Conservation (phyloP, 2,113 vertebrate species). For the Leiothrix lutea region DNA sequence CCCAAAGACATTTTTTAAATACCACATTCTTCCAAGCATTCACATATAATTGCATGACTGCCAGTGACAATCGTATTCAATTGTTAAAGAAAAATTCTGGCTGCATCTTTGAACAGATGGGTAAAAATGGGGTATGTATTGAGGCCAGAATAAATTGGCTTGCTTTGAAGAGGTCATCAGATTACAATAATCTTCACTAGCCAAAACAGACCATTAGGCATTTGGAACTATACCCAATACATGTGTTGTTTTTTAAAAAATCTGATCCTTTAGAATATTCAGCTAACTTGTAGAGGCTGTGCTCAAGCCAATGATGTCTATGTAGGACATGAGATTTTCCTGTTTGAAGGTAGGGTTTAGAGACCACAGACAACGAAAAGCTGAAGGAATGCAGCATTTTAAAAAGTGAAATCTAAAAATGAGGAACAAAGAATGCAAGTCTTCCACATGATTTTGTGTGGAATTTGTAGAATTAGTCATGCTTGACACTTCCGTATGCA, state of each 20-base stretch:
- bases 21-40: background rate
- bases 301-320: background rate
- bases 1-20: constrained; percentile 48
- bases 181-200: constrained; percentile 31
- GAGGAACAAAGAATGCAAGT: background rate
- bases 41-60: constrained; percentile 1
- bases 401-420: background rate
- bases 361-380: background rate
- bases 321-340: background rate
- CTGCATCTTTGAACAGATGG: constrained; percentile 30
- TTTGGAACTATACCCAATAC: background rate
- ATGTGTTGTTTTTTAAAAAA: background rate
- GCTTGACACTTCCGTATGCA: background rate
- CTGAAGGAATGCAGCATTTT: background rate
- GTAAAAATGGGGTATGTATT: background rate
- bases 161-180: constrained; percentile 21
- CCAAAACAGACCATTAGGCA: constrained; percentile 20
- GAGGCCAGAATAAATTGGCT: constrained; percentile 25
- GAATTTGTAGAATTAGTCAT: background rate
- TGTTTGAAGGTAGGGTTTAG: background rate
- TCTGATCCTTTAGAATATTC: background rate
- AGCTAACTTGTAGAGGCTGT: background rate
- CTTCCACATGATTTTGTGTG: background rate
- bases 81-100: constrained; percentile 32
- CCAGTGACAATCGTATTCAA: background rate